Evolutionary conservation across 30 jellyfish, hydroid and myxozoan genomes (phyloP), one percentile per base, ranked within the genome.

Genomic region (Chironex yamaguchii): DNA sequence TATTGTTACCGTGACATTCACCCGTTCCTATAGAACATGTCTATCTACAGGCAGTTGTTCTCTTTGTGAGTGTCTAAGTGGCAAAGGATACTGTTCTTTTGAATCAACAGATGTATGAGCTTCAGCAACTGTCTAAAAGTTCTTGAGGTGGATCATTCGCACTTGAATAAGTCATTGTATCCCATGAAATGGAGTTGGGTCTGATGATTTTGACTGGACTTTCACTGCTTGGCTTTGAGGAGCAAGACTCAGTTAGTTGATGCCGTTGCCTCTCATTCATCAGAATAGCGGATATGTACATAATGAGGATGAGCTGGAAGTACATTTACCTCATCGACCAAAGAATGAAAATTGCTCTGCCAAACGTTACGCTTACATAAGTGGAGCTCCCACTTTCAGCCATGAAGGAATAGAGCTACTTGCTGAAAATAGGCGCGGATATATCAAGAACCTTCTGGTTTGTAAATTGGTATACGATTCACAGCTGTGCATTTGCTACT

Each of bases 401-500:
- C 83, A 69, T 4, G 83, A 69, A 29, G 83, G 83, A 11, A 69
- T 69, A n/a, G 83, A 69, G 27, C 73, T 1, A 2, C 79, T 26
- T 29, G 83, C 11, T 21, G 83, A 12, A 34, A 71, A 69, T 69
- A 68, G 83, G n/a, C n/a, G n/a, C n/a, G n/a, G n/a, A n/a, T n/a
- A n/a, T n/a, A n/a, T n/a, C n/a, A n/a, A n/a, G n/a, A n/a, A n/a
- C n/a, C n/a, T n/a, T n/a, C n/a, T n/a, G n/a, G n/a, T n/a, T n/a
- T n/a, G n/a, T n/a, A n/a, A n/a, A n/a, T n/a, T n/a, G n/a, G n/a
- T n/a, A n/a, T n/a, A n/a, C n/a, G n/a, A n/a, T n/a, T n/a, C n/a
- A n/a, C n/a, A n/a, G 91, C 91, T 35, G 65, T 80, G 27, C 85
- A 82, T 63, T 74, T 6, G 58, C 68, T 34, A 48, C 84, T 62